These are phyloP conservation scores for Ptychodera flava DNA, from an alignment of 35 echinoderm and acorn worm genomes.

Conservation along the genomic window DNA sequence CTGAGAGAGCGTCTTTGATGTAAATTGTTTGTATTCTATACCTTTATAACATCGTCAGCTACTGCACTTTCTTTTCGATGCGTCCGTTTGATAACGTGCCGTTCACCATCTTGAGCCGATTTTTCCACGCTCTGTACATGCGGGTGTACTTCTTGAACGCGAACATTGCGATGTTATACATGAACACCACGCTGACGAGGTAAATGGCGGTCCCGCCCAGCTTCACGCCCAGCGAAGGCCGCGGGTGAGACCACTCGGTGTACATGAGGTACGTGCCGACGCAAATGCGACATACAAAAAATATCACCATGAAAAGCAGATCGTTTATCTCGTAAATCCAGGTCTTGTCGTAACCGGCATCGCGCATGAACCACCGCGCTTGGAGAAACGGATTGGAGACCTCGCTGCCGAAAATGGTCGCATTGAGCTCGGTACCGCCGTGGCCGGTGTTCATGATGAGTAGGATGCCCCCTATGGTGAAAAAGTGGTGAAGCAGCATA, in stretches of 20 bases:
- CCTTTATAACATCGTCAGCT: no score
- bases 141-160: conserved; percentile 60
- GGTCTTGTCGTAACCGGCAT: conserved; percentile 38
- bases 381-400: conserved; percentile 82
- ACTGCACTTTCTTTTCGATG: background rate
- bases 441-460: conserved; percentile 30
- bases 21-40: no score
- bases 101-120: background rate
- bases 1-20: no score
- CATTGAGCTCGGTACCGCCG: conserved; percentile 78
- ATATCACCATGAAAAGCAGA: conserved; percentile 60
- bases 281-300: conserved; percentile 54
- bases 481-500: conserved; percentile 74
- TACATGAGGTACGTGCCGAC: conserved; percentile 63
- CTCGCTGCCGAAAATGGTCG: conserved; percentile 75
- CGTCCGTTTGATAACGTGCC: background rate
- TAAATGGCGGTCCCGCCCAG: conserved; percentile 60
- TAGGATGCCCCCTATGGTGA: conserved; percentile 58
- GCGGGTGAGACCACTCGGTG: conserved; percentile 43
- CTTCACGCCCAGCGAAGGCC: conserved; percentile 46
- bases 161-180: conserved; percentile 44
- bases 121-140: conserved; percentile 38
- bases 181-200: conserved; percentile 62
- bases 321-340: conserved; percentile 83
- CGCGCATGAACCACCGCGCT: conserved; percentile 74